Evolutionary conservation across 2,888 invertebrate genomes (phyloP), one percentile per base, ranked within the genome.

Genomic region (Unio pictorum): DNA sequence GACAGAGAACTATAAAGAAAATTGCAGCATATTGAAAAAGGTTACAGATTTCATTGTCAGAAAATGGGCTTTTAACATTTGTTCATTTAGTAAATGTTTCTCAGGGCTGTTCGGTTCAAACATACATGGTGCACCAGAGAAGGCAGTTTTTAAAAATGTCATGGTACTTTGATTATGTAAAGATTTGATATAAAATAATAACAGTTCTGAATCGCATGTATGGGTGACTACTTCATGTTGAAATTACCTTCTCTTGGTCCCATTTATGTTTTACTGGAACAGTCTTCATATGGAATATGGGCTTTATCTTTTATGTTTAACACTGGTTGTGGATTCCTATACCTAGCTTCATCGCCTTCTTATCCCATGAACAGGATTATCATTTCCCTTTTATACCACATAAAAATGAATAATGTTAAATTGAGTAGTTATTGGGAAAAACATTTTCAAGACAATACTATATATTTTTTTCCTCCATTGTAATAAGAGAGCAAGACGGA

Each of bases 11-110:
- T 79, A 80, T 78, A 84, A 62, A 79, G 76, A 75, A 68, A 76
- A 73, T 69, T 67, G 75, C 75, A 83, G 83, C 77, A 81, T 82
- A 72, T 71, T 84, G 68, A 80, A 80, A 70, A 83, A 84, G 84
- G 83, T 82, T 78, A 58, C 60, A 45, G 15, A 45, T 45, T 45
- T 45, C 45, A 58, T 54, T 56, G 23, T 54, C 54, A 45, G 26
- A 45, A 54, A 61, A 26, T 64, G 55, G 54, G 62, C 63, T 58
- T 68, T 63, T 17, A 60, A 55, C 64, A 28, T 17, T 70, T 67
- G 28, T 54, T 30, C 20, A 55, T 62, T 62, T 28, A 28, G 54
- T 55, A 55, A 20, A 30, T 26, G 4, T 30, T 45, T 59, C n/a
- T 34, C 8, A 45, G 15, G 45, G 15, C 45, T 15, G 45, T 45